Evolutionary conservation across 2,888 invertebrate genomes (phyloP).

Genomic region (Ptilodon capucinus): DNA sequence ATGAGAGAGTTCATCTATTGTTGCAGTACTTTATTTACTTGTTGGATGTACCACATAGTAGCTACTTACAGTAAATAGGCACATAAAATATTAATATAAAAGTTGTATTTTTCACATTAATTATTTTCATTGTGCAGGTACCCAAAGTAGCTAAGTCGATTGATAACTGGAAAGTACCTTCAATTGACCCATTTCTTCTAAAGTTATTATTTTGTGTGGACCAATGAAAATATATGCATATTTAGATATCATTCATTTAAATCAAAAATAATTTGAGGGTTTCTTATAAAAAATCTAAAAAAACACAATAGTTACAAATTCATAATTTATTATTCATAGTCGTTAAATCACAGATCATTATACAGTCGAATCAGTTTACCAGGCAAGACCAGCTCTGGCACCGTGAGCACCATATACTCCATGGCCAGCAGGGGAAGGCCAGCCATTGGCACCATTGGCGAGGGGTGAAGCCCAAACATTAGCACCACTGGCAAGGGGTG

Average conservation of each 20-base stretch:
- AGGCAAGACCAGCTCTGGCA: constrained; percentile 16
- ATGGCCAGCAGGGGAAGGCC: constrained; percentile 10
- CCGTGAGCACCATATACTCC: constrained; percentile 11
- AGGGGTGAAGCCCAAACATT: neutral
- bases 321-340: constrained; percentile 21
- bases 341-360: constrained; percentile 28
- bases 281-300: neutral
- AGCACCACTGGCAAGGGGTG: constrained; percentile 21
- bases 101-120: too few relatives aligned
- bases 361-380: constrained; percentile 24
- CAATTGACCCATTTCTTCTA: too few relatives aligned
- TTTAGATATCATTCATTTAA: neutral
- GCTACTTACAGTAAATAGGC: too few relatives aligned
- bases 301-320: neutral
- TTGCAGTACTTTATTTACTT: constrained; percentile 10
- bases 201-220: too few relatives aligned
- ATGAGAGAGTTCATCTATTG: constrained; percentile 14
- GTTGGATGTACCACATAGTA: too few relatives aligned
- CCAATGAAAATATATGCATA: too few relatives aligned
- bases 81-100: too few relatives aligned
- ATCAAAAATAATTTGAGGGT: too few relatives aligned
- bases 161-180: too few relatives aligned
- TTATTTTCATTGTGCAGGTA: too few relatives aligned
- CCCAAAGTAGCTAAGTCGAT: too few relatives aligned
- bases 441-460: constrained; percentile 12